Conservation (phyloP, 2,888 invertebrate species). For the Steinernema scapterisci region DNA sequence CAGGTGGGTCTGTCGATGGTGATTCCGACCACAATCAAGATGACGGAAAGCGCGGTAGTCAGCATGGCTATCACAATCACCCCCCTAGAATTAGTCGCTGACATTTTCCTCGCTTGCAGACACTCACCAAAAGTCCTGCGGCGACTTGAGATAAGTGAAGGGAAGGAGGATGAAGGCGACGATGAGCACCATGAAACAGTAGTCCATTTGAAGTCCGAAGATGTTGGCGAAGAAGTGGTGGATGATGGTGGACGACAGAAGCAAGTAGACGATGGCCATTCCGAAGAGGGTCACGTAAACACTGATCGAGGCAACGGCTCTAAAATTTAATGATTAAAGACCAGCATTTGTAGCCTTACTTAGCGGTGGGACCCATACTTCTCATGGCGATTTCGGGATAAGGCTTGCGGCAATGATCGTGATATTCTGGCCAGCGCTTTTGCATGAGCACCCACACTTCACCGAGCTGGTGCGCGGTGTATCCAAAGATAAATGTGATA, state of each 20-base stretch:
- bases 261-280: constrained; percentile 63
- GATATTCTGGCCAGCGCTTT: constrained; percentile 52
- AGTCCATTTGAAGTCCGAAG: constrained; percentile 39
- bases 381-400: constrained; percentile 66
- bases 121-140: constrained; percentile 65
- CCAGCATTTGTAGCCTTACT: not conserved
- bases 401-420: constrained; percentile 61
- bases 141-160: constrained; percentile 62
- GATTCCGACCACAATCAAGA: constrained; percentile 60
- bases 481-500: constrained; percentile 58
- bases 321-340: constrained; percentile 34
- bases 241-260: constrained; percentile 63
- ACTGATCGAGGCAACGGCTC: constrained; percentile 54
- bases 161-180: constrained; percentile 57
- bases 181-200: constrained; percentile 51
- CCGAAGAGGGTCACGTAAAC: constrained; percentile 61
- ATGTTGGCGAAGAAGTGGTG: constrained; percentile 52
- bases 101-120: not conserved
- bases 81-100: constrained; percentile 44
- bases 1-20: constrained; percentile 44
- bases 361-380: constrained; percentile 54
- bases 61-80: constrained; percentile 66
- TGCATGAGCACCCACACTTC: constrained; percentile 63
- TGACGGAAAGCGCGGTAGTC: constrained; percentile 63
- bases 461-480: constrained; percentile 65